phyloP scores from a whole-genome alignment of 2,113 vertebrate genomes.

The Tinamus guttatus region DNA sequence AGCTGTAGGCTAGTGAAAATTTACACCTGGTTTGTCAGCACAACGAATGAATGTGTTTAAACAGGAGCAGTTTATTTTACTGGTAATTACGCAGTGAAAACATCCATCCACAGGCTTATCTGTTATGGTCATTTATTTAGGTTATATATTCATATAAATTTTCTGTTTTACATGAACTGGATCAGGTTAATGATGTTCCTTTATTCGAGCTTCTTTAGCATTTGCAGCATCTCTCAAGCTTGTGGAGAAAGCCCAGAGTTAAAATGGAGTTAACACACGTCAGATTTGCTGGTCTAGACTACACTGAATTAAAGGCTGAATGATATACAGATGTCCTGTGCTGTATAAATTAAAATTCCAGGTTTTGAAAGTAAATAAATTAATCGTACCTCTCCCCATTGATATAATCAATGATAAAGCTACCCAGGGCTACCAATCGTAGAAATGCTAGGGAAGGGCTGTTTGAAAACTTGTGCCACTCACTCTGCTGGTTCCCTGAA shows the following conservation, averaged over 20 bases:
- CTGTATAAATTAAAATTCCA: neutral
- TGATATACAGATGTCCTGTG: neutral
- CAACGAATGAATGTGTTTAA: neutral
- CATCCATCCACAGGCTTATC: neutral
- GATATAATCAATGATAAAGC: neutral
- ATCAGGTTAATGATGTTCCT: neutral
- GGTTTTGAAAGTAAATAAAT: neutral
- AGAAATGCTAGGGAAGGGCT: constrained; percentile 2
- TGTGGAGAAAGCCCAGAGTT: rapidly evolving
- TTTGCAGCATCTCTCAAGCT: neutral
- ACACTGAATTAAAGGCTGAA: neutral
- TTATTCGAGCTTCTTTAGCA: rapidly evolving
- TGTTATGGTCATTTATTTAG: neutral
- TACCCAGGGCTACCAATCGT: neutral
- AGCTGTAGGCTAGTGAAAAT: neutral
- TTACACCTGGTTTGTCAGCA: neutral
- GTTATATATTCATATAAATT: neutral
- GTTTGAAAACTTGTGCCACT: constrained; percentile 44
- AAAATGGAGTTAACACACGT: rapidly evolving
- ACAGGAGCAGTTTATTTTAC: neutral
- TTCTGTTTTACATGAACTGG: neutral
- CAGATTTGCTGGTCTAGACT: neutral
- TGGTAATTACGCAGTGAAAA: neutral
- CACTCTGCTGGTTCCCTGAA: constrained; percentile 37
- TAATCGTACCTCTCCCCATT: neutral